Conservation (phyloP, 1,140 invertebrate species). For the Papilio xuthus region DNA sequence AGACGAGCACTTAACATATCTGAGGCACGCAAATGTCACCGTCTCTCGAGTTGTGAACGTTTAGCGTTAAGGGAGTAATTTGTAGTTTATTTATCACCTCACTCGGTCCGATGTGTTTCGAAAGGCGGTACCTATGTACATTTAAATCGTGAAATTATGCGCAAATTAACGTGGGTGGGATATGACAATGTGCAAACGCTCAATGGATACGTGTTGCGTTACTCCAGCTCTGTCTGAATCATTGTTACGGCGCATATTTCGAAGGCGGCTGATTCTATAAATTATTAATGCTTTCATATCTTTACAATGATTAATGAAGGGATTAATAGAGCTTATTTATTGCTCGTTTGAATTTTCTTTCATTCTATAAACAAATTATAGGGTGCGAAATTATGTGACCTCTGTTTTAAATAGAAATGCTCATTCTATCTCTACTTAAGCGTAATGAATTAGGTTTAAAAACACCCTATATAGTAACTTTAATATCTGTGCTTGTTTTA, state of each 20-base stretch:
- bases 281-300: slow-evolving; percentile 38
- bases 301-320: slow-evolving; percentile 34
- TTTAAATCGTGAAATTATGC: slow-evolving; percentile 76
- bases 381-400: background rate
- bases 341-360: slow-evolving; percentile 16
- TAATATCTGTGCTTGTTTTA: too few relatives aligned
- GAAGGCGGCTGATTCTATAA: slow-evolving; percentile 34
- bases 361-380: background rate
- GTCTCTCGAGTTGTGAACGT: slow-evolving; percentile 55
- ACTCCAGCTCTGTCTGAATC: slow-evolving; percentile 30
- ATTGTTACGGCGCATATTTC: slow-evolving; percentile 33
- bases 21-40: slow-evolving; percentile 70
- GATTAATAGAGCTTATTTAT: background rate
- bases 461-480: background rate
- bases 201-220: slow-evolving; percentile 42
- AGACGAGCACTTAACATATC: slow-evolving; percentile 61
- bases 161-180: slow-evolving; percentile 61
- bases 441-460: too few relatives aligned
- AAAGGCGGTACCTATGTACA: slow-evolving; percentile 61
- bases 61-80: slow-evolving; percentile 67
- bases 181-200: slow-evolving; percentile 72
- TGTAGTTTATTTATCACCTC: slow-evolving; percentile 73
- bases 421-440: background rate
- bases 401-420: background rate
- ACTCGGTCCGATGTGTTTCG: slow-evolving; percentile 68